A percentile compares a stretch with the other conserved stretches of the same genome.
phyloP scores from a whole-genome alignment of 2,888 invertebrate genomes.

The Atrina japonica region DNA sequence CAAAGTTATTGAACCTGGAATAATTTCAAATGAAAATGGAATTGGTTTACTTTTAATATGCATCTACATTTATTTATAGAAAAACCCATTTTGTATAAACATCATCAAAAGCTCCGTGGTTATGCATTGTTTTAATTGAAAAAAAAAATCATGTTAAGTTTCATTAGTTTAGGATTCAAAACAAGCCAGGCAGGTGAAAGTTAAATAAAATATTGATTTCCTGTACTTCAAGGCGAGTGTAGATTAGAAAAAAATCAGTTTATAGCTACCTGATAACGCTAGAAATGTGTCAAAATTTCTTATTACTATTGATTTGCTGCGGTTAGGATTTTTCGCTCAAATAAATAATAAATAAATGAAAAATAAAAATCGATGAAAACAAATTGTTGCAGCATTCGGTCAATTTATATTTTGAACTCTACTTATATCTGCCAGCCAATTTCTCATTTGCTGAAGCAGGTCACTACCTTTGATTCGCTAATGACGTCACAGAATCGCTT shows the following conservation, averaged over 20 bases:
- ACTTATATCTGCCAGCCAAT: not conserved
- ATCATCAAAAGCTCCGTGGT: conserved; percentile 7
- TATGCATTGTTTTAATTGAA: conserved; percentile 34
- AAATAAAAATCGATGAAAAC: conserved; percentile 31
- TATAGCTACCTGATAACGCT: conserved; percentile 28
- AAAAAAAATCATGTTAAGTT: conserved; percentile 15
- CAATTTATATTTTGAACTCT: conserved; percentile 33
- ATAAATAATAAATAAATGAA: conserved; percentile 47
- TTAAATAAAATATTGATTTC: conserved; percentile 24
- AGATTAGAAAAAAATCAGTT: conserved; percentile 23
- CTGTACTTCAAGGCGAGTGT: conserved; percentile 18
- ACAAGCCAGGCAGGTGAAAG: conserved; percentile 14
- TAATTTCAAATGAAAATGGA: conserved; percentile 30
- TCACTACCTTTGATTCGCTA: not conserved
- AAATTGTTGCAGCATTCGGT: conserved; percentile 26
- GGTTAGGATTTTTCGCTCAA: conserved; percentile 33
- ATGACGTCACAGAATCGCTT: conserved; percentile 3
- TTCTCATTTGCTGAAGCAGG: not conserved
- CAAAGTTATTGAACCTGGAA: conserved; percentile 10
- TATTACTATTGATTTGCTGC: conserved; percentile 31
- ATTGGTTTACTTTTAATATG: conserved; percentile 23
- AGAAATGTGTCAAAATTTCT: conserved; percentile 40
- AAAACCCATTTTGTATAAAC: conserved; percentile 5
- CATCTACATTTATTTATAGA: conserved; percentile 8
- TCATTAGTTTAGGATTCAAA: conserved; percentile 12